Base-by-base conservation (phyloP, 2,113 vertebrate genomes). In the Pachyramphus minor region DNA sequence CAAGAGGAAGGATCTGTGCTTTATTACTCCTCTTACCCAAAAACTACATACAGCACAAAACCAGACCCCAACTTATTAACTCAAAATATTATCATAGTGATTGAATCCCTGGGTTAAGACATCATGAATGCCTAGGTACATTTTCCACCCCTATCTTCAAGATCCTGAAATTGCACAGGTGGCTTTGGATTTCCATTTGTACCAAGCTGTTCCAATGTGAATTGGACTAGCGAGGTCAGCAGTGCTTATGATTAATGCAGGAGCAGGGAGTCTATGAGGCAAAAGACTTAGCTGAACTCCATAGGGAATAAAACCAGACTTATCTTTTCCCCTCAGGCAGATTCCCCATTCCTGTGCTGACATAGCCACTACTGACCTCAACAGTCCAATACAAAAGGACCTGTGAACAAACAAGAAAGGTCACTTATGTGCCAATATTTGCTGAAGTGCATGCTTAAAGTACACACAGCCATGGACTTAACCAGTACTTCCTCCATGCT, bases 341-440 rank as follows among this genome's bases (percentile, higher is more conserved):
- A 93, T 89, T 90, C 60, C 93, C 96, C 83, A 90, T 79, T 94
- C 76, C 93, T 92, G 83, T 52, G 86, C 96, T 96, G 79, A 90
- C 66, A 95, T 73, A 96, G 69, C 92, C 93, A 96, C 76, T 92
- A 96, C 96, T 96, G 95, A 96, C 93, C 96, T 96, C 90, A 96
- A 92, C 92, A 95, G 88, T 50, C 49, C 88, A 93, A 91, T 90
- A 97, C 95, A n/a, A 84, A 96, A 94, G 84, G 64, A 87, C 74
- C 76, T 94, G 81, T 31, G 69, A 95, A 94, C 77, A 97, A 94
- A 94, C 45, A 75, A 59, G 89, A 89, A 78, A 68, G 86, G 83
- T 90, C 67, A 85, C 55, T 88, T 52, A n/a, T 0, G 66, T n/a
- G 87, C 69, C 89, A 92, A 75, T 58, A 82, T 84, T 73, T 68